Conservation (phyloP, 2,113 vertebrate species). For the Zosterops borbonicus region DNA sequence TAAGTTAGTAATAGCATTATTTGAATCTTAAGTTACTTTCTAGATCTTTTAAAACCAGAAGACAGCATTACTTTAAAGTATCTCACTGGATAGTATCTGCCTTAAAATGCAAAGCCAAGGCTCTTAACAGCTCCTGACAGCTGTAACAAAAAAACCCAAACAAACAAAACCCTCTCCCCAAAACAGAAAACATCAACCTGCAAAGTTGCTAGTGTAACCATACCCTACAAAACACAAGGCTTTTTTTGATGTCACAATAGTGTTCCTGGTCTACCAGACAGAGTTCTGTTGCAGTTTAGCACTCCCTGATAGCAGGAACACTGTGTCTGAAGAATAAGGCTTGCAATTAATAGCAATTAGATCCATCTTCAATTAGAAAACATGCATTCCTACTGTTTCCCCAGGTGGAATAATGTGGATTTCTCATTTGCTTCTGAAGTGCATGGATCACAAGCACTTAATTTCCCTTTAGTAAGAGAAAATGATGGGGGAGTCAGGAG, state of each 20-base stretch:
- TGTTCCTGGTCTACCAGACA: background rate
- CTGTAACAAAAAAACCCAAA: background rate
- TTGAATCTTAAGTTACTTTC: background rate
- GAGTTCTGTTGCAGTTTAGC: background rate
- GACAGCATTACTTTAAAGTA: background rate
- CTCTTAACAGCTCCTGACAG: background rate
- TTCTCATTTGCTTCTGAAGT: background rate
- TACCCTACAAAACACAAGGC: background rate
- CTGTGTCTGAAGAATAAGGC: background rate
- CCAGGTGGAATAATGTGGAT: background rate
- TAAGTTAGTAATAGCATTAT: background rate
- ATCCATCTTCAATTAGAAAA: background rate
- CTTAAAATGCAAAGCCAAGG: background rate
- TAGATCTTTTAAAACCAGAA: background rate
- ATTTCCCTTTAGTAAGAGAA: background rate
- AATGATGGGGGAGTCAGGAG: accelerated
- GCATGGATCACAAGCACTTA: background rate
- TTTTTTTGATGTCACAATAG: background rate
- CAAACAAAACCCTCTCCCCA: accelerated
- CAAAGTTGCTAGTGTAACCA: background rate
- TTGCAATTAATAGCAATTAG: background rate
- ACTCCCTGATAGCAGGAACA: background rate
- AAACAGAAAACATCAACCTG: background rate
- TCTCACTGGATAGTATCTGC: background rate
- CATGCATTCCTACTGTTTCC: background rate